Evolutionary conservation across 2,113 vertebrate genomes (phyloP), one percentile per base, ranked within the genome.

Genomic region (Hydrochoerus hydrochaeris): DNA sequence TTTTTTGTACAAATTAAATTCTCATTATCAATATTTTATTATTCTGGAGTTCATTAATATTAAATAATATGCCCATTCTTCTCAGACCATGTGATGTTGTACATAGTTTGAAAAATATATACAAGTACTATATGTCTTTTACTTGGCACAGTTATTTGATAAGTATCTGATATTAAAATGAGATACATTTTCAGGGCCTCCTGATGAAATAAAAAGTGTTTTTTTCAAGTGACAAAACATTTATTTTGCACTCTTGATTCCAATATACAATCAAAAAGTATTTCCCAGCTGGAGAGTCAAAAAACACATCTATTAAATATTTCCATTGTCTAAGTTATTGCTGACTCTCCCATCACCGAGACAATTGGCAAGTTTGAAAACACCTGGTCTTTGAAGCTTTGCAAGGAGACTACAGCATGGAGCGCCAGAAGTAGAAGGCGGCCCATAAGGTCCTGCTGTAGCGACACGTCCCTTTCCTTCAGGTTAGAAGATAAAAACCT

Each of bases 1-100:
- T 80, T 83, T 44, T 52, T 19, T 95, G 5, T 0, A 3, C 28
- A 82, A 44, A 92, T 73, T 96, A 85, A 91, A 71, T 52, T 87
- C 11, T 92, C 57, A 84, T 89, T 63, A 96, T 26, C 30, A 94
- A 54, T 90, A 82, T 95, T 83, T 73, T 30, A 95, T 91, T 96
- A 60, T 83, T 93, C 67, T 69, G 19, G 75, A 5, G 22, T 95
- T 84, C 32, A 87, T 84, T 93, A 83, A 38, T 84, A 91, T 75
- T 90, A 90, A 90, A 24, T 81, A 91, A 63, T 38, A 52, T 80
- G 11, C 4, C 35, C 4, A 19, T 87, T 88, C 7, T 94, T 94
- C 49, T 82, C 77, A 97, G 26, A 54, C 4, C 5, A 58, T 77
- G 7, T 90, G 44, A 38, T 92, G 38, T 77, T 28, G 32, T 57